Base-by-base conservation (phyloP, 2,888 invertebrate genomes). In the Emmelina monodactyla region DNA sequence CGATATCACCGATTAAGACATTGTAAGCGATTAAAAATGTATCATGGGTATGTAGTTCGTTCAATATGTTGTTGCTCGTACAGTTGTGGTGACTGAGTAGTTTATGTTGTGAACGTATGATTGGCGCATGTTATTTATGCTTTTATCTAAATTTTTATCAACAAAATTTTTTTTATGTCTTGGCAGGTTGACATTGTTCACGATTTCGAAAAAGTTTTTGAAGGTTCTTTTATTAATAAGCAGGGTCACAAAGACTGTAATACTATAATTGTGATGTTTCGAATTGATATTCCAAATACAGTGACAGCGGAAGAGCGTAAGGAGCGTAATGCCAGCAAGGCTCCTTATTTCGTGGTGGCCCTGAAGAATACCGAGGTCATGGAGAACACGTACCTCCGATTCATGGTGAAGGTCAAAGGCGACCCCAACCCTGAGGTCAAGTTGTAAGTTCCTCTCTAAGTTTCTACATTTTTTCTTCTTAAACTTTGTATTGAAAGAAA, bases 291-390 rank as follows among this genome's bases (percentile, higher is more conserved):
- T 31, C 13, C 29, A 31, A 40, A 53, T 57, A 37, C 56, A 92
- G 91, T 86, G 58, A 85, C 86, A 35, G 71, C 85, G 14, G 91
- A 88, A 55, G 90, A 92, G 55, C 84, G 87, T 37, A 85, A 81
- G 45, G 83, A 84, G 43, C 83, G 88, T 45, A 83, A 85, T 11
- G 85, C 87, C 39, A 80, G 88, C 16, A 89, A 92, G 47, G 85
- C 88, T 1, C 95, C 96, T 0, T 86, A 89, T 48, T 96, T 96
- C 73, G 58, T 91, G 35, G 91, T 95, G 30, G 88, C 88, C 14
- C 75, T 97, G 40, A 92, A 90, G 58, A 92, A 95, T 58, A 91
- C 94, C 0, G 93, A 95, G 63, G 85, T 95, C 16, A 69, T 94
- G 51, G 88, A 92, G 62, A 88, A 91, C 53, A 94, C 94, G 0